A percentile compares a stretch with the other conserved stretches of the same genome.
phyloP scores from a whole-genome alignment of 2,797 vertebrate genomes.

The Enteromius fasciolatus region DNA sequence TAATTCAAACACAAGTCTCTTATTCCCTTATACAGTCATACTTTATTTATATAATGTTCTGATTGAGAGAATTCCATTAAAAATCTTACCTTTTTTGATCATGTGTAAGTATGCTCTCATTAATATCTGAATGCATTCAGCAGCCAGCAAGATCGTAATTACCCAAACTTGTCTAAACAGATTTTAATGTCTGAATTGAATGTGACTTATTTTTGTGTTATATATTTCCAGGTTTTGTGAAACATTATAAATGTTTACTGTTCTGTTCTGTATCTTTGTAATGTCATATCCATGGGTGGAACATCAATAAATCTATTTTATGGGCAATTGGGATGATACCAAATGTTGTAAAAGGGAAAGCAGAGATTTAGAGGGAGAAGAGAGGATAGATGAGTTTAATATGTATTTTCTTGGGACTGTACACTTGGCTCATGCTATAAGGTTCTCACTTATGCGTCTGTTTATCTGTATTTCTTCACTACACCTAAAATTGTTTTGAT shows the following conservation, averaged over 20 bases:
- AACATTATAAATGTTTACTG: conserved; percentile 24
- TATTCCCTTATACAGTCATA: not conserved
- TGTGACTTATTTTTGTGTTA: conserved; percentile 3
- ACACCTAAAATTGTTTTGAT: not conserved
- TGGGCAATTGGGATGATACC: conserved; percentile 19
- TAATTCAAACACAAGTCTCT: not conserved
- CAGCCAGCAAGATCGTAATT: not conserved
- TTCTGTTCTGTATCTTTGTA: conserved; percentile 29
- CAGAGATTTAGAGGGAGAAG: conserved; percentile 27
- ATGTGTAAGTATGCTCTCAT: not conserved
- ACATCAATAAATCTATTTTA: conserved; percentile 41
- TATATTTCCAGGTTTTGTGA: conserved; percentile 25
- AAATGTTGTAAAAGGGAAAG: conserved; percentile 35
- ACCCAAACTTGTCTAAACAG: not conserved
- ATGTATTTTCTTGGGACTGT: conserved; percentile 14
- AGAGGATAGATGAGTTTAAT: conserved; percentile 46
- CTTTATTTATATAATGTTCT: not conserved
- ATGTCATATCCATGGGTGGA: conserved; percentile 18
- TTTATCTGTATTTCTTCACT: conserved; percentile 19
- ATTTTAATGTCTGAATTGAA: conserved; percentile 21
- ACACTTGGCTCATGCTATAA: conserved; percentile 3
- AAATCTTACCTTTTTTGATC: not conserved
- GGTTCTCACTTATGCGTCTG: not conserved
- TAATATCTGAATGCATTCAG: conserved; percentile 8
- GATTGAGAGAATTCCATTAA: not conserved